phyloP scores from a whole-genome alignment of 1,140 invertebrate species.

The Drosophila tsacasi region DNA sequence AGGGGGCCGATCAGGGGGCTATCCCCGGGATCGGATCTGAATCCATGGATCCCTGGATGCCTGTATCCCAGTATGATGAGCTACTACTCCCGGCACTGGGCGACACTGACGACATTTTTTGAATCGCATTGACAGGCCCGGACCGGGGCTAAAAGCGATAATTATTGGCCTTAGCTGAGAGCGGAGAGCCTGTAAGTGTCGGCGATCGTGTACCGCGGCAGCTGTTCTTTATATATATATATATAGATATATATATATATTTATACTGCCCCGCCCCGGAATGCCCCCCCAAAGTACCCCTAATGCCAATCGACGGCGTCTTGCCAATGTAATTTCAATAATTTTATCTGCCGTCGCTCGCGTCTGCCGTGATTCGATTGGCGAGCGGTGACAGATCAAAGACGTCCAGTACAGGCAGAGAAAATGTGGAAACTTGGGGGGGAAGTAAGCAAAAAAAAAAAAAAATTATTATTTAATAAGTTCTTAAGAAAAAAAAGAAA shows the following conservation, averaged over 20 bases:
- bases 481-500: background rate
- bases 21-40: background rate
- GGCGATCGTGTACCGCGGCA: slow-evolving; percentile 64
- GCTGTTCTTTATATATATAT: background rate
- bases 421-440: background rate
- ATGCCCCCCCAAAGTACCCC: slow-evolving; percentile 15
- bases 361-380: slow-evolving; percentile 80
- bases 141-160: slow-evolving; percentile 80
- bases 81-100: slow-evolving; percentile 67
- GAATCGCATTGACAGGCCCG: slow-evolving; percentile 81
- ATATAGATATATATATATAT: background rate
- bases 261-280: background rate
- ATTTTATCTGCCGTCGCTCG: slow-evolving; percentile 80
- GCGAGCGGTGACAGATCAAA: slow-evolving; percentile 83
- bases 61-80: slow-evolving; percentile 52
- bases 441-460: too few relatives aligned
- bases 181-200: slow-evolving; percentile 66
- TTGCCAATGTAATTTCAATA: slow-evolving; percentile 85
- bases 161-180: slow-evolving; percentile 65
- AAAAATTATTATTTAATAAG: background rate
- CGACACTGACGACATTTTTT: slow-evolving; percentile 84
- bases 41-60: slow-evolving; percentile 17
- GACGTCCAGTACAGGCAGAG: slow-evolving; percentile 19
- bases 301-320: slow-evolving; percentile 68
- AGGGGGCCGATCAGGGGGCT: slow-evolving; percentile 45